Evolutionary conservation across 2,888 invertebrate species (phyloP), one percentile per base, ranked within the genome.

Genomic region (Nymphalis polychloros): DNA sequence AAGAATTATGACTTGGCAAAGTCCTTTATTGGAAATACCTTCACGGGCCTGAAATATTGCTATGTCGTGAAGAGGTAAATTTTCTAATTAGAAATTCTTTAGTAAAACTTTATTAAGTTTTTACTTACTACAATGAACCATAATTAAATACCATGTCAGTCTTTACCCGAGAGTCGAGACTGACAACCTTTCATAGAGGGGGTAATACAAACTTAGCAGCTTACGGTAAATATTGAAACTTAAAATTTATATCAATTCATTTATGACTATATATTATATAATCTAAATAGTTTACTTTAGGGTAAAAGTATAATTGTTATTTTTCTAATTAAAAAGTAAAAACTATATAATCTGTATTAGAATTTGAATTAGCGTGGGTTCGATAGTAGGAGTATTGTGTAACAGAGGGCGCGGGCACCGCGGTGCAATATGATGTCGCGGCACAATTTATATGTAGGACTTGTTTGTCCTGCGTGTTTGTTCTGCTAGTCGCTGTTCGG

Each of bases 11-110:
- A 92, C 89, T 92, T 90, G 91, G 92, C 92, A 89, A 90, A 92
- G 92, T 89, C 92, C 92, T 90, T 92, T 92, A 92, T 92, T 92
- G 92, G 91, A 92, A 92, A 92, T 92, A 92, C 92, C 91, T 92
- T 85, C 90, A 90, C 92, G 88, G 80, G 85, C 87, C 87, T 92
- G 90, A 92, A 92, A 92, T 92, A 92, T 92, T 89, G 90, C 92
- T 88, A 89, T 90, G 90, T 89, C 92, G 88, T 91, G 90, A 90
- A 91, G 87, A 90, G 91, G 88, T 92, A 88, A 91, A 89, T 88
- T 92, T 89, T 90, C 90, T 92, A 92, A 92, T 92, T 92, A 92
- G 86, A 92, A 91, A 92, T 92, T 92, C 92, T 90, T 91, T 79
- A 87, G 87, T 87, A 81, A 88, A 90, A 90, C 85, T 90, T 91